Evolutionary conservation across 2,797 vertebrate genomes (phyloP).

Genomic region (Cirrhinus molitorella): DNA sequence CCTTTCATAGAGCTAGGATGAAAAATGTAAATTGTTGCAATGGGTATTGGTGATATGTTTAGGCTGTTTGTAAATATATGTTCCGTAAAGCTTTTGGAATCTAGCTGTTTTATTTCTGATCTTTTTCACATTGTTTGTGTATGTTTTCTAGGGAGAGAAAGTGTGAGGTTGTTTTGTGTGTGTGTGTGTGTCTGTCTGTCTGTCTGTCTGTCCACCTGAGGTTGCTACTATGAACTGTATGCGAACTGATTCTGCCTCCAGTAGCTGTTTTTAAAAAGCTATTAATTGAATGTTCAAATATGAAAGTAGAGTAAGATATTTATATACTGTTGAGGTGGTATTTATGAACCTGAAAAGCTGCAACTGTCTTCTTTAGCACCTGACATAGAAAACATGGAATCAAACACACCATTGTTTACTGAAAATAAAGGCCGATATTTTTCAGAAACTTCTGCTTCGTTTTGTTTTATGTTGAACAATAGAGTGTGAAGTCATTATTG

Average conservation of each 20-base stretch:
- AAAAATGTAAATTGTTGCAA: conserved; percentile 8
- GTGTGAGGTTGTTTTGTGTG: not conserved
- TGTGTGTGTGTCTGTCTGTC: conserved; percentile 54
- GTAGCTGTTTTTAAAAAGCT: conserved; percentile 64
- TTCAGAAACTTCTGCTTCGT: conserved; percentile 67
- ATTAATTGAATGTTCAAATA: conserved; percentile 72
- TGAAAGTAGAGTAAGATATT: conserved; percentile 80
- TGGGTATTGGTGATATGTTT: conserved; percentile 53
- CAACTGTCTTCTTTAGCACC: conserved; percentile 60
- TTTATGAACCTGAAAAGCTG: conserved; percentile 73
- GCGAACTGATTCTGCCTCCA: conserved; percentile 65
- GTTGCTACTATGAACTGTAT: conserved; percentile 52
- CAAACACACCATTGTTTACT: conserved; percentile 77
- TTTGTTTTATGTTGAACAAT: not conserved
- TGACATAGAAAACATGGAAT: conserved; percentile 71
- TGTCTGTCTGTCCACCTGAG: conserved; percentile 46
- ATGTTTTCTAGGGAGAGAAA: conserved; percentile 46
- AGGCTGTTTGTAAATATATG: conserved; percentile 75
- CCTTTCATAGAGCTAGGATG: conserved; percentile 17
- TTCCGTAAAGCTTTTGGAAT: conserved; percentile 65
- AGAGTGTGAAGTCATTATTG: not conserved
- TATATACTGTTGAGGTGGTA: conserved; percentile 79
- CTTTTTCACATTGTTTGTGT: conserved; percentile 70
- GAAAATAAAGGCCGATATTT: conserved; percentile 83
- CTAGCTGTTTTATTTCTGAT: conserved; percentile 59